phyloP scores from a whole-genome alignment of 2,888 invertebrate genomes.

The Zhuqinia jingwanae region DNA sequence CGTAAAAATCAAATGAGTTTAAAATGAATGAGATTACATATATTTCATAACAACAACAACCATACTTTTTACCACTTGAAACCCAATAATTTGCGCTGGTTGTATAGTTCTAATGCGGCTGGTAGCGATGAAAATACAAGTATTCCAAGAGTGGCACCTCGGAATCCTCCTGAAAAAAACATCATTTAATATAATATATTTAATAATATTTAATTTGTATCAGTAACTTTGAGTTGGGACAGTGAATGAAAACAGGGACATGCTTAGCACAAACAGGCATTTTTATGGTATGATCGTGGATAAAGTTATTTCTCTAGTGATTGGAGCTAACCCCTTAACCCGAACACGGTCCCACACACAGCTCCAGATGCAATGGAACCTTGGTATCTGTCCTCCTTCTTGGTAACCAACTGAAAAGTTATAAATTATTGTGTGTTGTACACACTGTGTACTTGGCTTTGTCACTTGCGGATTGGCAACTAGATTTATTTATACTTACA shows the following conservation, averaged over 20 bases:
- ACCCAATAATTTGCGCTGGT: conserved; percentile 37
- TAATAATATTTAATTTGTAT: too few species aligned
- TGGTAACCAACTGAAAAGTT: conserved; percentile 64
- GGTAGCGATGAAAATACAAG: conserved; percentile 62
- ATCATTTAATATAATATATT: background rate
- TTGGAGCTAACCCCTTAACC: conserved; percentile 65
- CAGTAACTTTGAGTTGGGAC: background rate
- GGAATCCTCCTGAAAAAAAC: conserved; percentile 63
- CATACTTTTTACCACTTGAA: conserved; percentile 34
- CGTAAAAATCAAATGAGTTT: too few species aligned
- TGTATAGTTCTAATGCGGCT: conserved; percentile 54
- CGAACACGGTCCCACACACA: conserved; percentile 69
- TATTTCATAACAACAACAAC: too few species aligned
- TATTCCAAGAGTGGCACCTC: conserved; percentile 59
- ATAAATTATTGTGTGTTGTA: too few species aligned
- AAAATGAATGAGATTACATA: too few species aligned
- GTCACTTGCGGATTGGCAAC: too few species aligned
- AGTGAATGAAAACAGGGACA: too few species aligned
- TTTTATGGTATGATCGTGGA: too few species aligned
- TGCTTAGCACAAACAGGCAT: too few species aligned
- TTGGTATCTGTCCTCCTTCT: conserved; percentile 66
- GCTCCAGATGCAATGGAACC: conserved; percentile 71
- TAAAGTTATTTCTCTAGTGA: too few species aligned
- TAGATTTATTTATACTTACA: conserved; percentile 54
- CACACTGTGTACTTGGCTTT: too few species aligned